These are phyloP conservation scores for Papilio polyxenes DNA, from an alignment of 1,140 invertebrate species.

Conservation along the genomic window DNA sequence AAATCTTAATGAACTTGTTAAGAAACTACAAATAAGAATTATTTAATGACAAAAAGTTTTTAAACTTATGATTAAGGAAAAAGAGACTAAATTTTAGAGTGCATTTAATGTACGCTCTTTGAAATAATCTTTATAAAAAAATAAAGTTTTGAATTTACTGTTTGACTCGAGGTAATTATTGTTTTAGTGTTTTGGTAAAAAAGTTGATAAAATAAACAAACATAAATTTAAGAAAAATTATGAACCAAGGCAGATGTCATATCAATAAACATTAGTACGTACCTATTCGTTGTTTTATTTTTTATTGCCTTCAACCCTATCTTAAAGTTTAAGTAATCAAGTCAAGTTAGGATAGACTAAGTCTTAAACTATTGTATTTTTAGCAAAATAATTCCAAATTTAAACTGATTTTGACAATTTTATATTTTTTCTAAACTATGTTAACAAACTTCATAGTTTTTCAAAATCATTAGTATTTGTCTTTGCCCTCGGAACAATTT, in stretches of 20 bases:
- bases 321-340: no score
- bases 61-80: not conserved
- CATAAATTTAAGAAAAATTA: not conserved
- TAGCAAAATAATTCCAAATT: no score
- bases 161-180: no score
- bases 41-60: not conserved
- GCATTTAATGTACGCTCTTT: not conserved
- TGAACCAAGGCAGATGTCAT: conserved; percentile 15
- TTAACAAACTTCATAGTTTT: not conserved
- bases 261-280: conserved; percentile 4
- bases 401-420: no score
- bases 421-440: no score
- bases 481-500: not conserved
- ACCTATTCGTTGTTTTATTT: conserved; percentile 6
- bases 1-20: not conserved
- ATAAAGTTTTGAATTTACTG: not conserved
- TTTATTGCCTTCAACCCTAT: not conserved
- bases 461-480: not conserved
- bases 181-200: no score
- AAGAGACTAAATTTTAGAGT: not conserved
- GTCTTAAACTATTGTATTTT: no score
- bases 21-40: not conserved
- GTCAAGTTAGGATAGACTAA: no score
- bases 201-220: not conserved
- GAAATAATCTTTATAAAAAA: not conserved